Conservation (phyloP, 1,140 invertebrate species). For the Drosophila persimilis region DNA sequence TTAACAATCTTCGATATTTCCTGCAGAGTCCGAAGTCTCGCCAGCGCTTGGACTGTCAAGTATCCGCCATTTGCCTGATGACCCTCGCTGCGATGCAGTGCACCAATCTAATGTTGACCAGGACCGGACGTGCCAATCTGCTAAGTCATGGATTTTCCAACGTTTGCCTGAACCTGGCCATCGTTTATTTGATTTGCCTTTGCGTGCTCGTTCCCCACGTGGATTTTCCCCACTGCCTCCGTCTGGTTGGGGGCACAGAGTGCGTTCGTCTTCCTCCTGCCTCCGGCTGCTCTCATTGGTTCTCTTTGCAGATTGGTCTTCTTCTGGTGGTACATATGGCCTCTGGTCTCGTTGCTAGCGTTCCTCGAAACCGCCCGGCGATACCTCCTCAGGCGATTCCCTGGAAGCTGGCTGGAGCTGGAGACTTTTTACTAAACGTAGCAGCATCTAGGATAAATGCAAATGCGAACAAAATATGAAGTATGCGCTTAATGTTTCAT, state of each 20-base stretch:
- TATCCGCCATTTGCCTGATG: conserved; percentile 13
- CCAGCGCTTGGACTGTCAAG: conserved; percentile 11
- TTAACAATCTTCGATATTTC: not conserved
- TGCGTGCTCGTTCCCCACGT: conserved; percentile 2
- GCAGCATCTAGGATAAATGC: not conserved
- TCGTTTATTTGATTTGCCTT: conserved; percentile 25
- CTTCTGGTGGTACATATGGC: conserved; percentile 22
- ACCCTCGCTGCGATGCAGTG: conserved; percentile 52
- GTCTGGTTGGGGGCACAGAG: not conserved
- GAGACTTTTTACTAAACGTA: conserved; percentile 27
- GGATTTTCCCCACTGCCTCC: not conserved
- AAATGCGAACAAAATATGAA: too few species aligned
- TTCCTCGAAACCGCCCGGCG: conserved; percentile 27
- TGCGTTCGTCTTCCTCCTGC: not conserved
- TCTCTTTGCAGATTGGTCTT: conserved; percentile 9
- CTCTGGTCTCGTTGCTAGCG: conserved; percentile 18
- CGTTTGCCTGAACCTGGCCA: conserved; percentile 8
- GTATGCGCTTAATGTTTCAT: too few species aligned
- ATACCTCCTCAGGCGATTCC: conserved; percentile 41
- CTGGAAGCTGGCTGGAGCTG: conserved; percentile 44
- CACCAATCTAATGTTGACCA: conserved; percentile 42
- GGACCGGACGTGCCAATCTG: conserved; percentile 43
- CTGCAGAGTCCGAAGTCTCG: conserved; percentile 25
- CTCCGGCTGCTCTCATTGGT: not conserved
- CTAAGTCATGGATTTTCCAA: conserved; percentile 53